Conservation (phyloP, 64 coral and sea anemone species). For the Montipora cactus region DNA sequence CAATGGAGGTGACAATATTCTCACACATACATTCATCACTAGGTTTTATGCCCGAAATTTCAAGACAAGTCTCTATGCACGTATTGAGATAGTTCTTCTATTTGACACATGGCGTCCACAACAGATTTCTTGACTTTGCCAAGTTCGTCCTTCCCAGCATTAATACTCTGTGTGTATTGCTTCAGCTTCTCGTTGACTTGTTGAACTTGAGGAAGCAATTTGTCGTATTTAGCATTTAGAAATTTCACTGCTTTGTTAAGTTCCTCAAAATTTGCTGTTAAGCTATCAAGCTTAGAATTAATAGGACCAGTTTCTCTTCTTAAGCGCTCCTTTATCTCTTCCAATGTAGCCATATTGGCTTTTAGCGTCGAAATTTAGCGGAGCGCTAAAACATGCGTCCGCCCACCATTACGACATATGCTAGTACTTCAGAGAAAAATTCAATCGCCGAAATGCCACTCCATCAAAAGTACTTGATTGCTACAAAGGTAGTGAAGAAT, state of each 20-base stretch:
- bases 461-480: conserved; percentile 80
- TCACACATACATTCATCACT: no score
- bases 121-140: neutral
- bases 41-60: conserved; percentile 33
- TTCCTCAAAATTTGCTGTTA: neutral
- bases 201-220: conserved; percentile 22
- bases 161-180: neutral
- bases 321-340: conserved; percentile 18
- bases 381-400: neutral
- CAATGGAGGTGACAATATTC: no score
- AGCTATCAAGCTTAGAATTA: neutral
- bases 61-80: conserved; percentile 28
- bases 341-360: conserved; percentile 31
- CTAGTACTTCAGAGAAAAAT: conserved; percentile 83
- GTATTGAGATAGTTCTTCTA: conserved; percentile 22
- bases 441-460: conserved; percentile 50
- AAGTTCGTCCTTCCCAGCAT: conserved; percentile 5
- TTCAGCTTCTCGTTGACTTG: neutral
- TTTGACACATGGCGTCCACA: neutral
- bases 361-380: neutral
- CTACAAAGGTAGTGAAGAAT: conserved; percentile 73
- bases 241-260: neutral
- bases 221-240: conserved; percentile 36
- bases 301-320: conserved; percentile 23
- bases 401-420: no score